Conservation (phyloP, 2,113 vertebrate species). For the Lanius collurio region DNA sequence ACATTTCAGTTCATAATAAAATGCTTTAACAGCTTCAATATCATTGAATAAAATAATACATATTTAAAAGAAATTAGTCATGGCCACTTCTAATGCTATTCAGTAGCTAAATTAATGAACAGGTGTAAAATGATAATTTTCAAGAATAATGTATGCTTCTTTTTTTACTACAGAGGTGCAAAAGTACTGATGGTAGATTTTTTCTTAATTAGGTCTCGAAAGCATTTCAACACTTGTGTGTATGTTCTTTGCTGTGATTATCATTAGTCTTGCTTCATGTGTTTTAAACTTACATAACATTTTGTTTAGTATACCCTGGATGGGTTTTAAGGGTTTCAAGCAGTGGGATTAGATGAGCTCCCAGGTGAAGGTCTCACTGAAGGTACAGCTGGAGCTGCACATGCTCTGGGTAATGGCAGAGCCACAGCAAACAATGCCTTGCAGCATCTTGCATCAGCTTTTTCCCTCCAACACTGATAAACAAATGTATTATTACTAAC, state of each 20-base stretch:
- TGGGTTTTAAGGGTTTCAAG: constrained; percentile 39
- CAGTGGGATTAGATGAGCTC: constrained; percentile 18
- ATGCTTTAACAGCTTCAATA: neutral
- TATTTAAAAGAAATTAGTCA: neutral
- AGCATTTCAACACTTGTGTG: constrained; percentile 39
- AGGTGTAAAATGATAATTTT: constrained; percentile 60
- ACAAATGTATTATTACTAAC: constrained; percentile 32
- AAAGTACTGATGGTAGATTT: constrained; percentile 21
- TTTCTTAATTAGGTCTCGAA: constrained; percentile 56
- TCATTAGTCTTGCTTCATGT: constrained; percentile 21
- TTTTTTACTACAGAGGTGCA: neutral
- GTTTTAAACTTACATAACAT: neutral
- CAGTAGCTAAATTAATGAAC: constrained; percentile 63
- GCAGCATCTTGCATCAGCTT: constrained; percentile 66
- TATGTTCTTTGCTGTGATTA: neutral
- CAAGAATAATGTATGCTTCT: neutral
- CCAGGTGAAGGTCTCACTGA: constrained; percentile 48
- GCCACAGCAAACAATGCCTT: constrained; percentile 48
- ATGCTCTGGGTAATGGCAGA: neutral
- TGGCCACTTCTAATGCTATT: constrained; percentile 31
- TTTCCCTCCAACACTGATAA: constrained; percentile 37
- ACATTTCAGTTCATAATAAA: neutral
- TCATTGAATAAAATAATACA: neutral
- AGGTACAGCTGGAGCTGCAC: constrained; percentile 2
- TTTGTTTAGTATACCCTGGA: neutral